Percentiles rank a stretch among this genome's conserved stretches.
These are phyloP conservation scores for Leptura quadrifasciata DNA, from an alignment of 2,888 invertebrate species.

Conservation along the genomic window DNA sequence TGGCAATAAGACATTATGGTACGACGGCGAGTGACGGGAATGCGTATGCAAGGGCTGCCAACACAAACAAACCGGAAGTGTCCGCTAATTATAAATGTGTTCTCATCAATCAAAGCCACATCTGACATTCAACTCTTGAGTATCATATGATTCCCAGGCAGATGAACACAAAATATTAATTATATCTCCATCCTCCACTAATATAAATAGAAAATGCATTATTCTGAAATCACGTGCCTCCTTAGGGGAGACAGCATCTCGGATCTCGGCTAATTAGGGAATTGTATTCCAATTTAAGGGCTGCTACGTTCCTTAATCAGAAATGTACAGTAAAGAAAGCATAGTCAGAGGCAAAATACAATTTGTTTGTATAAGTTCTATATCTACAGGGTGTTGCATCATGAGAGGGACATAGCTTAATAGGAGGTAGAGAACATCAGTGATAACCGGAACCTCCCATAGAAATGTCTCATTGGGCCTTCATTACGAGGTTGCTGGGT, in stretches of 20 bases:
- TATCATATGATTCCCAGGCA: conserved; percentile 54
- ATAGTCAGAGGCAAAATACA: not conserved
- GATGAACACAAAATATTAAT: conserved; percentile 59
- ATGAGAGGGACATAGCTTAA: no score
- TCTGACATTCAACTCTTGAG: conserved; percentile 62
- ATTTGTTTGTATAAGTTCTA: no score
- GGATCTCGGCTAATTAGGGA: conserved; percentile 27
- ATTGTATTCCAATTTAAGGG: not conserved
- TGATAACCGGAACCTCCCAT: no score
- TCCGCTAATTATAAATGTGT: conserved; percentile 75
- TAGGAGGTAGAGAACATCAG: no score
- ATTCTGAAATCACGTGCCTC: conserved; percentile 38
- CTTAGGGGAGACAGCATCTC: conserved; percentile 6
- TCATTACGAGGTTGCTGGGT: no score
- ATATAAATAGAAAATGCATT: conserved; percentile 51
- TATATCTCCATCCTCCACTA: conserved; percentile 49
- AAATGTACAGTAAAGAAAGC: not conserved
- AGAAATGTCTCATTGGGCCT: no score
- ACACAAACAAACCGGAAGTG: conserved; percentile 74
- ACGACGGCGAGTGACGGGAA: conserved; percentile 67
- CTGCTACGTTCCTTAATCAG: not conserved
- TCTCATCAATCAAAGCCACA: conserved; percentile 73
- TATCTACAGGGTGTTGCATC: no score
- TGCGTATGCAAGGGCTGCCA: conserved; percentile 70
- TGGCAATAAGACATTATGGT: conserved; percentile 66